phyloP scores from a whole-genome alignment of 2,797 vertebrate genomes.

The Picus viridis region DNA sequence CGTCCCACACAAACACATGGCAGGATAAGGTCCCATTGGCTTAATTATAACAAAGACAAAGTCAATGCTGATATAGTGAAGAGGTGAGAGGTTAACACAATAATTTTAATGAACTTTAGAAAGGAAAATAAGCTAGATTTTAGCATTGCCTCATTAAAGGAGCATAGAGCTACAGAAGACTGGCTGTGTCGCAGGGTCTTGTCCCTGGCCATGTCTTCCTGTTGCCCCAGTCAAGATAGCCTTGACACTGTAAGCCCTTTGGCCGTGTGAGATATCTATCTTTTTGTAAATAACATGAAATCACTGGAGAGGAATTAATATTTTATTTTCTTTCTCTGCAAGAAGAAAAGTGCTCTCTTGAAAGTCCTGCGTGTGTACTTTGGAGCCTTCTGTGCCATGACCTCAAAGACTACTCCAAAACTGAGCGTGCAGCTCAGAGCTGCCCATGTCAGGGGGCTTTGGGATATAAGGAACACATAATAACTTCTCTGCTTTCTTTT shows the following conservation, averaged over 20 bases:
- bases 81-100: neutral
- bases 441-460: neutral
- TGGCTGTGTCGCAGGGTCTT: neutral
- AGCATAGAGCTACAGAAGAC: neutral
- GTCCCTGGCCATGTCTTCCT: neutral
- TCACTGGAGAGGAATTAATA: neutral
- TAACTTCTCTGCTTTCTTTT: neutral
- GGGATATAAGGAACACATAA: neutral
- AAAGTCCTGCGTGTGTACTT: neutral
- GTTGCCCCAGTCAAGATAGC: neutral
- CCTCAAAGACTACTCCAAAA: neutral
- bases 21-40: neutral
- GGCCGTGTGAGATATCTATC: neutral
- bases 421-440: rapidly evolving
- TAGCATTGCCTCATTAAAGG: neutral
- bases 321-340: neutral
- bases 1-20: neutral
- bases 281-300: neutral
- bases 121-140: neutral
- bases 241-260: neutral
- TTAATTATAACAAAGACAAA: constrained; percentile 11
- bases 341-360: neutral
- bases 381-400: neutral
- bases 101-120: neutral
- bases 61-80: neutral